Conservation (phyloP, 2,888 invertebrate genomes). For the Volucella zonaria region DNA sequence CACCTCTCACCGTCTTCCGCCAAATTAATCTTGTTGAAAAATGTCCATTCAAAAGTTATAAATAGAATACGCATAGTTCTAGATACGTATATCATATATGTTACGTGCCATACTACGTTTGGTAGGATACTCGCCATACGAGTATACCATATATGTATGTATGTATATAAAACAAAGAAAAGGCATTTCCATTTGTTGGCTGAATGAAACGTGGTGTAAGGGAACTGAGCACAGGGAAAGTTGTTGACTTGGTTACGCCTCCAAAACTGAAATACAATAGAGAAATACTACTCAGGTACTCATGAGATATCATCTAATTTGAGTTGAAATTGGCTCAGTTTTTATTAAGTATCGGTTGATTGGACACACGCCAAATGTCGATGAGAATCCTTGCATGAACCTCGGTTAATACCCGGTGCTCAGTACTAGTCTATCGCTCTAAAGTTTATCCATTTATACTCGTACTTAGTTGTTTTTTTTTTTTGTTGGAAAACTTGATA, state of each 20-base stretch:
- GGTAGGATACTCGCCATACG: neutral
- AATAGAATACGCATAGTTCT: constrained; percentile 11
- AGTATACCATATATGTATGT: too few species aligned
- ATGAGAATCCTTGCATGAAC: constrained; percentile 5
- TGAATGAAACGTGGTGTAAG: neutral
- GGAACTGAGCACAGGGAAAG: neutral
- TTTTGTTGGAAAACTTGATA: too few species aligned
- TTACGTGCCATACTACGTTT: too few species aligned
- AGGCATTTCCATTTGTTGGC: constrained; percentile 12
- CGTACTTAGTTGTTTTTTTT: too few species aligned
- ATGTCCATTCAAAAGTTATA: constrained; percentile 21
- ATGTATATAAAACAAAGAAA: neutral
- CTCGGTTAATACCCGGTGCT: neutral
- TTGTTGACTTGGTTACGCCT: constrained; percentile 48
- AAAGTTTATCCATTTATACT: too few species aligned
- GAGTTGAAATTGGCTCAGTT: constrained; percentile 33
- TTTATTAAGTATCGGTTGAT: constrained; percentile 28
- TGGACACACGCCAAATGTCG: constrained; percentile 20
- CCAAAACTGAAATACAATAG: constrained; percentile 40
- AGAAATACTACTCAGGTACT: neutral
- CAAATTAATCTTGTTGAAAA: constrained; percentile 15
- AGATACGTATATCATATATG: neutral
- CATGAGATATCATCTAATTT: neutral
- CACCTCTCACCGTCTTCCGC: constrained; percentile 26
- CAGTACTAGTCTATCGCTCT: too few species aligned